phyloP scores from a whole-genome alignment of 2,888 invertebrate species.

The Lasioglossum vierecki region DNA sequence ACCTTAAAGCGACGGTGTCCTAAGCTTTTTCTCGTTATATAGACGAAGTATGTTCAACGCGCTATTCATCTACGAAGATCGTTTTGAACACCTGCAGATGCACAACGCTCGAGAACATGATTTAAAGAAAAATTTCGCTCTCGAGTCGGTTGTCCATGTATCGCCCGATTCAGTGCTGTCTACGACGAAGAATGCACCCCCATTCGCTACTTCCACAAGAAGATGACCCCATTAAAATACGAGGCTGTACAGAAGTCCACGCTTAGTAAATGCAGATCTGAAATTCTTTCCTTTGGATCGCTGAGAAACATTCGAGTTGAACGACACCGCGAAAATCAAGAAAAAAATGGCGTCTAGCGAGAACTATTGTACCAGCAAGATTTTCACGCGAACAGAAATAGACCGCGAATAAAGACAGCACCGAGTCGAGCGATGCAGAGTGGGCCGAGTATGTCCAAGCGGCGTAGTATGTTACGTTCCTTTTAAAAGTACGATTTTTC shows the following conservation, averaged over 20 bases:
- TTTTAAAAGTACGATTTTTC: conserved; percentile 47
- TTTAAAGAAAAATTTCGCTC: not conserved
- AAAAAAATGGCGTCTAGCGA: not conserved
- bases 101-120: not conserved
- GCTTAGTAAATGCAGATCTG: not conserved
- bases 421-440: conserved; percentile 2
- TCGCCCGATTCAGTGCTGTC: not conserved
- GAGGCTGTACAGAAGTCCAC: not conserved
- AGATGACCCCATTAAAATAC: not conserved
- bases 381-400: not conserved
- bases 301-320: not conserved
- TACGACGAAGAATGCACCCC: not conserved
- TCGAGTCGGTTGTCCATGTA: conserved; percentile 21
- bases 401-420: not conserved
- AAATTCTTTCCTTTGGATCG: not conserved
- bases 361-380: not conserved
- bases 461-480: conserved; percentile 44
- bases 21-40: not conserved
- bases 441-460: not conserved
- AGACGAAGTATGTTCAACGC: conserved; percentile 36
- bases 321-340: not conserved
- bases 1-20: not conserved
- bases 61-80: conserved; percentile 41
- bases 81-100: conserved; percentile 10
- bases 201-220: not conserved